Conservation (phyloP, 2,888 invertebrate species). For the Drosophila phalerata region DNA sequence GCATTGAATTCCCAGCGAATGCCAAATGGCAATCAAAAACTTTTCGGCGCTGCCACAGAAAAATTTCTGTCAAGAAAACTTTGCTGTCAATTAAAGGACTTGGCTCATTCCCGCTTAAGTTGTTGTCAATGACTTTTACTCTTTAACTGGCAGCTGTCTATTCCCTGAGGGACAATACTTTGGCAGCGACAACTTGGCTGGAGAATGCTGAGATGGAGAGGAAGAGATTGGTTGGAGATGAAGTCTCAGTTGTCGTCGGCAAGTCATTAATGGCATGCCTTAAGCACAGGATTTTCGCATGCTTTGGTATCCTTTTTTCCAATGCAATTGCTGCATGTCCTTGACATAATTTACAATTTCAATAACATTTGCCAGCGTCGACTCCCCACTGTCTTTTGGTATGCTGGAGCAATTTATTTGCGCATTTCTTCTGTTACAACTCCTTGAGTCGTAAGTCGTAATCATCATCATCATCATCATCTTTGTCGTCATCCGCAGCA, state of each 20-base stretch:
- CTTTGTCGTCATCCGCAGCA: constrained; percentile 35
- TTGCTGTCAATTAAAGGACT: constrained; percentile 55
- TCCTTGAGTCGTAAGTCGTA: constrained; percentile 56
- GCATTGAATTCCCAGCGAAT: constrained; percentile 11
- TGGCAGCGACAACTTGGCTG: not conserved
- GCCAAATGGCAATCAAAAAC: constrained; percentile 47
- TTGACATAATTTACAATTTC: constrained; percentile 81
- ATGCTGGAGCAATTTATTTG: constrained; percentile 62
- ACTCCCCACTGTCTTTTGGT: constrained; percentile 7
- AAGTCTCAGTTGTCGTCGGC: constrained; percentile 14
- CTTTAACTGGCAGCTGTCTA: constrained; percentile 73
- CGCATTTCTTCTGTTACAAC: constrained; percentile 59
- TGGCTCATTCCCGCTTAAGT: constrained; percentile 35
- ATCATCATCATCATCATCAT: constrained; percentile 42
- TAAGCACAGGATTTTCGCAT: constrained; percentile 42
- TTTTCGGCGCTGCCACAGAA: constrained; percentile 37
- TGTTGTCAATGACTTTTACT: constrained; percentile 75
- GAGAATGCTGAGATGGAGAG: not conserved
- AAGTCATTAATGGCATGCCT: constrained; percentile 57
- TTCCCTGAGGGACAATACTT: constrained; percentile 51
- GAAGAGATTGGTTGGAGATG: not conserved
- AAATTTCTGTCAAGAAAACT: constrained; percentile 29
- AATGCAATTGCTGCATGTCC: constrained; percentile 65
- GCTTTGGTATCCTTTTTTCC: constrained; percentile 21
- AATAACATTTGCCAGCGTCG: constrained; percentile 60